Evolutionary conservation across 2,888 invertebrate species (phyloP).

Genomic region (Andrena bicolor): DNA sequence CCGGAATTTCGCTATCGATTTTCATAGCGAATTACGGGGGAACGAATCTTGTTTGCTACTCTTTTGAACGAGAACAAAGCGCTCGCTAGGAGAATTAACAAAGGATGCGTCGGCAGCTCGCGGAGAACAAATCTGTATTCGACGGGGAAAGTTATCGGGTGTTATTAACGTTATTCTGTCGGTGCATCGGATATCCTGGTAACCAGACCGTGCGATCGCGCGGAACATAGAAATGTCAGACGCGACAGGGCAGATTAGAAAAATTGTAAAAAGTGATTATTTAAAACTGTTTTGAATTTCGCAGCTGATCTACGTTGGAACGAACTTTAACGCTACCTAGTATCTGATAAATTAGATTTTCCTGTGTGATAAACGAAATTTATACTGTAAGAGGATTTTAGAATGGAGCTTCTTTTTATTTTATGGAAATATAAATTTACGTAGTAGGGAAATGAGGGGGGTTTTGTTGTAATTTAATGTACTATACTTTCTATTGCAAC

Average conservation of each 20-base stretch:
- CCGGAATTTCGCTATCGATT: slow-evolving; percentile 47
- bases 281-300: neutral
- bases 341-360: too few species aligned
- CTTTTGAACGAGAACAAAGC: slow-evolving; percentile 51
- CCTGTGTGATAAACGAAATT: neutral
- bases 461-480: too few species aligned
- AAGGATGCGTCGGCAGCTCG: slow-evolving; percentile 32
- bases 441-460: too few species aligned
- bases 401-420: neutral
- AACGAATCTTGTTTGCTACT: slow-evolving; percentile 50
- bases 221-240: neutral
- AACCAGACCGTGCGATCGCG: neutral
- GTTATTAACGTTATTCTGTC: slow-evolving; percentile 45
- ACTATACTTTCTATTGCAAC: too few species aligned
- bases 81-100: slow-evolving; percentile 28
- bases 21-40: slow-evolving; percentile 32
- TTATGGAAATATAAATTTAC: neutral
- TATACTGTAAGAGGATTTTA: neutral
- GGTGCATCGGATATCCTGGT: neutral
- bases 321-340: too few species aligned
- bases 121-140: slow-evolving; percentile 34
- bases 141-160: slow-evolving; percentile 39
- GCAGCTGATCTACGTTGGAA: too few species aligned
- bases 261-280: too few species aligned
- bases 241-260: neutral